A percentile compares a stretch with the other conserved stretches of the same genome.
Evolutionary conservation across 1,140 invertebrate species (phyloP).

Genomic region (Drosophila kepulauana): DNA sequence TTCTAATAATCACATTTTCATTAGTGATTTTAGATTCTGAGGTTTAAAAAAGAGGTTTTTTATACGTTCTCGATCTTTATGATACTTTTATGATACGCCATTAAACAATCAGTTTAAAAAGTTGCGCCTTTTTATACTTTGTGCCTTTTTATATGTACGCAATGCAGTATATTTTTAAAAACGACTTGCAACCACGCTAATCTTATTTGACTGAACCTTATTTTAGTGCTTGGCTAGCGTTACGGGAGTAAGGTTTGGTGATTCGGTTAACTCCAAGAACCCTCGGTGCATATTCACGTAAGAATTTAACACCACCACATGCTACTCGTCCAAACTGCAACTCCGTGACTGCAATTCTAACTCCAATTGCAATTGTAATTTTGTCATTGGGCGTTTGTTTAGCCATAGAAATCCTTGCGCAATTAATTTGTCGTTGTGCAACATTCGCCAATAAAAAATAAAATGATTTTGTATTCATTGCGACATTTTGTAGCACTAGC

Average conservation of each 20-base stretch:
- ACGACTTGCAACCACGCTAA: no score
- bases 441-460: constrained; percentile 22
- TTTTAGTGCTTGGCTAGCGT: constrained; percentile 30
- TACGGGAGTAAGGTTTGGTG: constrained; percentile 12
- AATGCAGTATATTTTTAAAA: no score
- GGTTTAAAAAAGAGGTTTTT: no score
- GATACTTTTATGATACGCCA: no score
- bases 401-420: constrained; percentile 6
- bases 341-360: constrained; percentile 18
- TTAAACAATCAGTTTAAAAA: no score
- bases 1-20: no score
- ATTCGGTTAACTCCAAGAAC: constrained; percentile 16
- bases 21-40: no score
- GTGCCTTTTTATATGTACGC: no score
- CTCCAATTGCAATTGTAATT: constrained; percentile 17
- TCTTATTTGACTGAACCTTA: background rate
- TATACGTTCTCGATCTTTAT: no score
- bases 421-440: constrained; percentile 16
- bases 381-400: background rate
- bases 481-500: constrained; percentile 11
- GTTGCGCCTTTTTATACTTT: no score
- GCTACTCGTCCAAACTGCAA: constrained; percentile 27
- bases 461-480: constrained; percentile 37
- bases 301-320: constrained; percentile 26
- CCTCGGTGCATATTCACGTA: constrained; percentile 37